Evolutionary conservation across 2,888 invertebrate species (phyloP).

Genomic region (Scaptomyza polygonia): DNA sequence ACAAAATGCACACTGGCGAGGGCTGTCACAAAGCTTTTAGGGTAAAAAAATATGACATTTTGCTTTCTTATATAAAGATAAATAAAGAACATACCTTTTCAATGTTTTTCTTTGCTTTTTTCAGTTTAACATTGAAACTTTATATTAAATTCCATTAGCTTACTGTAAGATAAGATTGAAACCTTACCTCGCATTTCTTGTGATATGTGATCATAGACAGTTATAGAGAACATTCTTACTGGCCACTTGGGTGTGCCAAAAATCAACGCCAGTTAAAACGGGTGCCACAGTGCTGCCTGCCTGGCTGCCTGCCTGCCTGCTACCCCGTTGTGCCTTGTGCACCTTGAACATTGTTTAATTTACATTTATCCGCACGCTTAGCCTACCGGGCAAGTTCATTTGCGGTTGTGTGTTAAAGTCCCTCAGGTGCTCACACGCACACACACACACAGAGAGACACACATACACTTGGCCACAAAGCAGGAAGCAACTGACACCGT

Average conservation of each 20-base stretch:
- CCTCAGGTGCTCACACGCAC: conserved; percentile 62
- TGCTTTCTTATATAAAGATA: no score
- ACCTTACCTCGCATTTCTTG: conserved; percentile 28
- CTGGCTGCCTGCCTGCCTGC: conserved; percentile 30
- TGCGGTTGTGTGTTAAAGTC: conserved; percentile 49
- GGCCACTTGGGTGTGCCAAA: conserved; percentile 56
- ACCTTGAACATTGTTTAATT: conserved; percentile 81
- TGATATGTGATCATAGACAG: conserved; percentile 2
- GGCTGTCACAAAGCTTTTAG: neutral
- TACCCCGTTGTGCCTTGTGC: conserved; percentile 15
- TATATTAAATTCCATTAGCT: no score
- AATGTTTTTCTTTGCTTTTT: no score
- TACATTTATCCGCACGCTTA: conserved; percentile 81
- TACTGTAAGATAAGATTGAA: neutral
- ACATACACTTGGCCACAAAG: conserved; percentile 13
- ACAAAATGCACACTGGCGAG: conserved; percentile 21
- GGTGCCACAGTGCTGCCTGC: conserved; percentile 28
- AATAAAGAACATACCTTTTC: no score
- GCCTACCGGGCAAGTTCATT: conserved; percentile 70
- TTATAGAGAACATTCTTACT: neutral
- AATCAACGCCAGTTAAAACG: conserved; percentile 67
- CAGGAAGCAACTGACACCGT: conserved; percentile 82
- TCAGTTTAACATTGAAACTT: no score
- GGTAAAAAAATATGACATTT: no score
- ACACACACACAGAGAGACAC: conserved; percentile 27